Conservation (phyloP, 2,113 vertebrate species). For the Turdus rufiventris region DNA sequence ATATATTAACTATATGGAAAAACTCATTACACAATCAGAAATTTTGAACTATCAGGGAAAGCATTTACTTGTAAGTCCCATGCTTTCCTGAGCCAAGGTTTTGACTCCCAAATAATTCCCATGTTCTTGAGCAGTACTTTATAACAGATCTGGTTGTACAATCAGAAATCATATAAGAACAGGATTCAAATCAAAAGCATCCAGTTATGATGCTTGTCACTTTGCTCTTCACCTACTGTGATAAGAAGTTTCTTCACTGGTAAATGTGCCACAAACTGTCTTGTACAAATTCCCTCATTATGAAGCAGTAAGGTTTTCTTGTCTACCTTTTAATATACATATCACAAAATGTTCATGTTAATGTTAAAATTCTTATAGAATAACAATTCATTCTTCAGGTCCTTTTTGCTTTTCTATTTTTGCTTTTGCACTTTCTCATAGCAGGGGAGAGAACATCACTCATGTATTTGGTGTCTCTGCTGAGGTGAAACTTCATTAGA, state of each 20-base stretch:
- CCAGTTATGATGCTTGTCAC: neutral
- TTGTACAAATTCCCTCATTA: neutral
- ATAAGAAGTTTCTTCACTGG: neutral
- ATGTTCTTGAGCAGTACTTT: neutral
- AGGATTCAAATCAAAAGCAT: neutral
- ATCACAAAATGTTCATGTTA: neutral
- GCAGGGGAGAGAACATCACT: rapidly evolving
- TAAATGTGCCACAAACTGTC: neutral
- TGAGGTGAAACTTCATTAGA: neutral
- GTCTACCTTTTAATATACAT: neutral
- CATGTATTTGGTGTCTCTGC: neutral
- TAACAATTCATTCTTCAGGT: neutral
- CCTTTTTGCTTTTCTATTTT: neutral
- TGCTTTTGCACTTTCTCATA: neutral
- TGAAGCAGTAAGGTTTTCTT: neutral
- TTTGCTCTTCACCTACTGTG: neutral
- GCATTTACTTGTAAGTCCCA: neutral
- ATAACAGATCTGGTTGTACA: neutral
- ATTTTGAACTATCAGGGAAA: neutral
- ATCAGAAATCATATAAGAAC: neutral
- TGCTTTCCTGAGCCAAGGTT: neutral
- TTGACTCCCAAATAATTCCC: neutral
- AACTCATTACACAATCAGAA: neutral
- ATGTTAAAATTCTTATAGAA: neutral
- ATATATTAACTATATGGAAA: neutral